Conservation (phyloP, 1,140 invertebrate species). For the Drosophila nasuta region DNA sequence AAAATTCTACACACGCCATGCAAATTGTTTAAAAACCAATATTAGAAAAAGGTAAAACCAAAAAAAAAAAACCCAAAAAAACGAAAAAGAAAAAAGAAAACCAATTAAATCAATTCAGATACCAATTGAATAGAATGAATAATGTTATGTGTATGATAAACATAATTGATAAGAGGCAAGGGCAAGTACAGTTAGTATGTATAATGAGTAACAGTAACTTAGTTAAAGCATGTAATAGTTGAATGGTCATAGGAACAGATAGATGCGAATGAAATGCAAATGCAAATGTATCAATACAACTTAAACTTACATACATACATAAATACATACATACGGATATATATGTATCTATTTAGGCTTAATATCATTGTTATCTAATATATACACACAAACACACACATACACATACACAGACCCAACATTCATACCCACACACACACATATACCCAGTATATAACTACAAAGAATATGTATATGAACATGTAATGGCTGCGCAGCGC, state of each 20-base stretch:
- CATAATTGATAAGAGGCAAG: slow-evolving; percentile 40
- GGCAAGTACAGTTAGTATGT: slow-evolving; percentile 74
- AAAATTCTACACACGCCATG: slow-evolving; percentile 44
- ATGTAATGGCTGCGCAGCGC: slow-evolving; percentile 63
- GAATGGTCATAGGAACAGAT: slow-evolving; percentile 53
- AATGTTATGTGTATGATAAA: slow-evolving; percentile 75
- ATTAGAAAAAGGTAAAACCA: slow-evolving; percentile 32
- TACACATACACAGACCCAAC: slow-evolving; percentile 33
- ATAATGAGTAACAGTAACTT: slow-evolving; percentile 72
- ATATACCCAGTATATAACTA: slow-evolving; percentile 53
- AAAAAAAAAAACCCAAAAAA: slow-evolving; percentile 10
- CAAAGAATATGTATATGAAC: slow-evolving; percentile 70
- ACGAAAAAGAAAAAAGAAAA: not conserved
- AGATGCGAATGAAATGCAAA: slow-evolving; percentile 48
- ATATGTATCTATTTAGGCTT: slow-evolving; percentile 68
- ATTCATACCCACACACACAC: slow-evolving; percentile 38
- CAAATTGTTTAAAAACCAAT: slow-evolving; percentile 56
- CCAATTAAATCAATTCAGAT: not conserved
- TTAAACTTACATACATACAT: slow-evolving; percentile 63
- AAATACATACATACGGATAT: slow-evolving; percentile 13
- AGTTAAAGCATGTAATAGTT: slow-evolving; percentile 81
- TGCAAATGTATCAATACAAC: slow-evolving; percentile 67
- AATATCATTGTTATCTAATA: slow-evolving; percentile 83
- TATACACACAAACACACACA: slow-evolving; percentile 62
- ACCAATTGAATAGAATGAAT: slow-evolving; percentile 43